Evolutionary conservation across 2,888 invertebrate genomes (phyloP).

Genomic region (Azorinus chamasolen): DNA sequence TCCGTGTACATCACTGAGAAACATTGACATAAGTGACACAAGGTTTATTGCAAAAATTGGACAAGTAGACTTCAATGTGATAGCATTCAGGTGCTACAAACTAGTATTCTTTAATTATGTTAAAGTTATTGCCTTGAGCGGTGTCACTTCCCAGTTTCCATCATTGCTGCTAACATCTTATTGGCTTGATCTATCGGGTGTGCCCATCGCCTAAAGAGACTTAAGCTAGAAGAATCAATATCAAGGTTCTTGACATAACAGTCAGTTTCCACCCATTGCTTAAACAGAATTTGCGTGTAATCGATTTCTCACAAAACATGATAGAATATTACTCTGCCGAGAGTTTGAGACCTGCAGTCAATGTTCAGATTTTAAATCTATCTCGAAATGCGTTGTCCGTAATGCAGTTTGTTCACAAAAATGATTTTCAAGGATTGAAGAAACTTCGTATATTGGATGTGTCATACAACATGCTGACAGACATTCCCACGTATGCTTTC

Average conservation of each 20-base stretch:
- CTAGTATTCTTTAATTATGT: too few relatives aligned
- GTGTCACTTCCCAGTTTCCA: neutral
- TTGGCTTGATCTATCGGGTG: neutral
- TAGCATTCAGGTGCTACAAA: neutral
- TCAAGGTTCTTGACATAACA: slow-evolving; percentile 5
- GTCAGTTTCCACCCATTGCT: slow-evolving; percentile 2
- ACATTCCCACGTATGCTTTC: slow-evolving; percentile 12
- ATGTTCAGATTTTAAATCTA: slow-evolving; percentile 9
- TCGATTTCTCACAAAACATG: slow-evolving; percentile 15
- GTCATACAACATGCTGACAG: slow-evolving; percentile 13
- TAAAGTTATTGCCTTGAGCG: neutral
- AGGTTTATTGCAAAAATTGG: neutral
- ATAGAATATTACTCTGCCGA: slow-evolving; percentile 20
- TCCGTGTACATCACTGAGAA: neutral
- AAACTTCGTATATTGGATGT: slow-evolving; percentile 6
- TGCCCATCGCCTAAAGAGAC: neutral
- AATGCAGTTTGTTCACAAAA: neutral
- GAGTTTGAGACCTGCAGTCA: neutral
- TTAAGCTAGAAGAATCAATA: slow-evolving; percentile 4
- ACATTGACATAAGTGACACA: slow-evolving; percentile 2
- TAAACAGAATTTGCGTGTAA: neutral
- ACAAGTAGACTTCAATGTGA: too few relatives aligned
- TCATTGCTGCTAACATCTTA: neutral
- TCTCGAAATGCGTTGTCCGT: slow-evolving; percentile 6
- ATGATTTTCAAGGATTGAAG: neutral